Evolutionary conservation across 2,797 vertebrate genomes (phyloP).

Genomic region (Sebastes goodei): DNA sequence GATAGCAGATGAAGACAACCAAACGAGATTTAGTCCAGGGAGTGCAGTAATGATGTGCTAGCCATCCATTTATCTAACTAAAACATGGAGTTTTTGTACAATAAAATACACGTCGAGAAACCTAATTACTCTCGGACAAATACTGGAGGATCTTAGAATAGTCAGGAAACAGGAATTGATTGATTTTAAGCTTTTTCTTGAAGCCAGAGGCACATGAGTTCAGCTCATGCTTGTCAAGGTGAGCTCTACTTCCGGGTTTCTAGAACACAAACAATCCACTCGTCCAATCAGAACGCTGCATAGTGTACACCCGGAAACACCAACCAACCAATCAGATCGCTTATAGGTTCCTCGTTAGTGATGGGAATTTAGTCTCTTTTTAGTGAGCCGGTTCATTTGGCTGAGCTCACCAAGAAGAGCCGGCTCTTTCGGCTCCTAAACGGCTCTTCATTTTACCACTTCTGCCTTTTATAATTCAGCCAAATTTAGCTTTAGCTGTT

Average conservation of each 20-base stretch:
- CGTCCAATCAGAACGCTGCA: constrained; percentile 57
- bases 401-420: no score
- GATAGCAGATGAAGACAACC: not conserved
- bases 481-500: no score
- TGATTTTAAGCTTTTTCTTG: accelerated
- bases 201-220: not conserved
- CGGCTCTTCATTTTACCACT: no score
- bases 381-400: no score
- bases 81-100: not conserved
- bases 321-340: constrained; percentile 49
- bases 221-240: constrained; percentile 57
- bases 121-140: not conserved
- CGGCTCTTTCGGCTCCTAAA: no score
- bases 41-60: not conserved
- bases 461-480: no score
- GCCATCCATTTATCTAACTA: not conserved
- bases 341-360: not conserved
- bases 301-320: accelerated
- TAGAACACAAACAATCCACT: accelerated
- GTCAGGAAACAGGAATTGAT: not conserved
- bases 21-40: not conserved
- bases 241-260: constrained; percentile 63
- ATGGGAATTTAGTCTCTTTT: no score
- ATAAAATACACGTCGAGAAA: not conserved
- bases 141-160: accelerated